Evolutionary conservation across 2,888 invertebrate species (phyloP), one percentile per base, ranked within the genome.

Genomic region (Amphimallon solstitiale): DNA sequence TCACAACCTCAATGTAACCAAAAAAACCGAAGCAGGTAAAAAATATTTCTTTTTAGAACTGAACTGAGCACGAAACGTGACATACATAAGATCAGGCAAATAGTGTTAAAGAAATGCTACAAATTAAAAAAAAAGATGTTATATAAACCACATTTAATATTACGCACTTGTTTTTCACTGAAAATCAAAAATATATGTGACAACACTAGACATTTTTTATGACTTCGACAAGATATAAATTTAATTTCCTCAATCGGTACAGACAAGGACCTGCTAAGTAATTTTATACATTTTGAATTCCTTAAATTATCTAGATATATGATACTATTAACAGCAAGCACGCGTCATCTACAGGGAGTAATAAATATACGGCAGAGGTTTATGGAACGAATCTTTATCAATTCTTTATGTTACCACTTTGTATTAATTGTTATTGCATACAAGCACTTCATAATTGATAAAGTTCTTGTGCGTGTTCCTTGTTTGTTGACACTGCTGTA

Each of bases 291-390:
- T 71, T 71, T 71, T 70, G 69, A 70, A 68, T 71, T 70, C 68
- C 70, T 71, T 70, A 68, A 71, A 71, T 73, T 71, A 72, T 71
- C 70, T 59, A 68, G 73, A 71, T 68, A 73, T 68, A 69, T 69
- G 72, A 73, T 73, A 73, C 71, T 70, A 71, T 71, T 72, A 69
- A 70, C 70, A 64, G 69, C 66, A 51, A 71, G 72, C 74, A 74
- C 72, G 74, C 73, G 74, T 71, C 72, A 71, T 71, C 71, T 65
- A 65, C 70, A 48, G 70, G 69, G 71, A 72, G 68, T 65, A 68
- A 69, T 73, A 72, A 72, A 73, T 72, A 72, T 67, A 60, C 46
- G 43, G 43, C 60, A 54, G 38, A 69, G 65, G 69, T 69, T 69
- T 69, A 69, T 69, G 67, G 65, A 67, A 69, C 65, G 67, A 69